Conservation (phyloP, 1,140 invertebrate species). For the Drosophila truncata region DNA sequence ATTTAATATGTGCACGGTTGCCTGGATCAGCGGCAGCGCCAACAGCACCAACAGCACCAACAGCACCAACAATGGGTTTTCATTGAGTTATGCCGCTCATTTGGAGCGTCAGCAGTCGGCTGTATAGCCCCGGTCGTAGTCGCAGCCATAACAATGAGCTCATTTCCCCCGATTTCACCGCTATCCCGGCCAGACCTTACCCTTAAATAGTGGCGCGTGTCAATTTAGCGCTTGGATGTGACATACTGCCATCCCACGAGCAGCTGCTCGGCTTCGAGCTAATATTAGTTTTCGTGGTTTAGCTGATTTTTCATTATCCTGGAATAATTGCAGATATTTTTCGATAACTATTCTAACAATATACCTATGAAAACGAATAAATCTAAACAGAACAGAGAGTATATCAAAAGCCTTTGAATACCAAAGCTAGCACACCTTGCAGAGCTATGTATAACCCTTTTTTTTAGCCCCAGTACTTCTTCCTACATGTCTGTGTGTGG, state of each 20-base stretch:
- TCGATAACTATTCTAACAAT: too few species aligned
- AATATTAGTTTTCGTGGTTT: slow-evolving; percentile 38
- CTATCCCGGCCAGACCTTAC: not conserved
- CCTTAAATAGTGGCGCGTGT: slow-evolving; percentile 78
- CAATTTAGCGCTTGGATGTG: slow-evolving; percentile 67
- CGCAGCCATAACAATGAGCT: slow-evolving; percentile 72
- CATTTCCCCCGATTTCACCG: slow-evolving; percentile 48
- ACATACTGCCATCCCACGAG: slow-evolving; percentile 50
- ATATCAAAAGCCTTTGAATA: slow-evolving; percentile 31
- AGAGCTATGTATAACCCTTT: not conserved
- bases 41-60: slow-evolving; percentile 61
- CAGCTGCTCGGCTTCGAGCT: slow-evolving; percentile 23
- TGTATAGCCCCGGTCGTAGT: slow-evolving; percentile 31
- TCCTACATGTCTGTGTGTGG: not conserved
- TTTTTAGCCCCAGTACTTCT: not conserved
- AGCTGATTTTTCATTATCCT: slow-evolving; percentile 8
- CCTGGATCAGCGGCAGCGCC: slow-evolving; percentile 56
- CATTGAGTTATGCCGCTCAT: slow-evolving; percentile 82
- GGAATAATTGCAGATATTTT: not conserved
- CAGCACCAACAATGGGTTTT: slow-evolving; percentile 70
- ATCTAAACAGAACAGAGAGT: slow-evolving; percentile 2
- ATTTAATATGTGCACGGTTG: slow-evolving; percentile 80
- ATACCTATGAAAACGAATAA: too few species aligned
- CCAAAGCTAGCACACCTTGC: slow-evolving; percentile 19
- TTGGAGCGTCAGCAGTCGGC: slow-evolving; percentile 55